Evolutionary conservation across 1,140 invertebrate species (phyloP).

Genomic region (Latrodectus geometricus): DNA sequence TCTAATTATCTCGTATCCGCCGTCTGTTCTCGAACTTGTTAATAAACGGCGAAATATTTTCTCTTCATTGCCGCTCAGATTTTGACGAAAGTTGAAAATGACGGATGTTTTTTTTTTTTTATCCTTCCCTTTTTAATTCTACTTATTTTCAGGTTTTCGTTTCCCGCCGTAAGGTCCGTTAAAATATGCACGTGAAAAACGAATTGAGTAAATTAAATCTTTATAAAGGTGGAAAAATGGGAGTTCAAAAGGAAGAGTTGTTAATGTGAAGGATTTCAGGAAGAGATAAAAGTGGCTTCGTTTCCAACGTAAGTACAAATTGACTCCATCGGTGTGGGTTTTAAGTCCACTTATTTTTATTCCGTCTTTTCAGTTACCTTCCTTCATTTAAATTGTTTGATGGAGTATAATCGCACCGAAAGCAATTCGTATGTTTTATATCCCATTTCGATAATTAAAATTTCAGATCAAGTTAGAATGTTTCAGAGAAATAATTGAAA

Average conservation of each 20-base stretch:
- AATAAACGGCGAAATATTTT: conserved; percentile 19
- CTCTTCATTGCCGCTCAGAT: too few species aligned
- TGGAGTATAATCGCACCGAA: too few species aligned
- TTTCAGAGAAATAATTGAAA: too few species aligned
- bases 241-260: neutral
- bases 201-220: conserved; percentile 31
- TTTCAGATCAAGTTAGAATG: too few species aligned
- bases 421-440: too few species aligned
- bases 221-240: neutral
- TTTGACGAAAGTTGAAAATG: too few species aligned
- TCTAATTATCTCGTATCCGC: conserved; percentile 33
- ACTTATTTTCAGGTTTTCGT: neutral
- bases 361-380: neutral
- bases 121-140: neutral
- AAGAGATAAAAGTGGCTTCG: neutral
- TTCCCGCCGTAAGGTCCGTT: neutral
- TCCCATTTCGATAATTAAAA: too few species aligned
- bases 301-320: neutral
- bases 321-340: too few species aligned
- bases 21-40: conserved; percentile 29
- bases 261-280: conserved; percentile 8
- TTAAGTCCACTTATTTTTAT: neutral
- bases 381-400: too few species aligned
- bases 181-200: conserved; percentile 40
- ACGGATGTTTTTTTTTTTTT: neutral